Conservation (phyloP, 2,113 vertebrate species). For the Plectropomus leopardus region DNA sequence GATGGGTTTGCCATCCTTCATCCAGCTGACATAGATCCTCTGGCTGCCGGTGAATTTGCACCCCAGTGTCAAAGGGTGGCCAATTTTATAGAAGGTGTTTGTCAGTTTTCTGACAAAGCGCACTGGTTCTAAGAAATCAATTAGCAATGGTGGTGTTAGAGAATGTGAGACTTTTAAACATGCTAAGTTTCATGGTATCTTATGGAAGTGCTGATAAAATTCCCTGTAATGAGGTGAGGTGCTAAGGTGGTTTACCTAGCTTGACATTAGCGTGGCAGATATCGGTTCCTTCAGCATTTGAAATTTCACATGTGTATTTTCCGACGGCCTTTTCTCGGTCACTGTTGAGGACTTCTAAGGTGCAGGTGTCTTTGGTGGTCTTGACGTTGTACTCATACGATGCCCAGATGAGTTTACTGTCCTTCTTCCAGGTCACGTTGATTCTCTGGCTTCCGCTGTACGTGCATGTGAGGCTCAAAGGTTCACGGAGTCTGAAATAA, state of each 20-base stretch:
- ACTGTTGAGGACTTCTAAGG: slow-evolving; percentile 85
- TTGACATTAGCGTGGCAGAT: slow-evolving; percentile 88
- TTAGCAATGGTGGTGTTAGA: slow-evolving; percentile 15
- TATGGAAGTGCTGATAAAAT: not conserved
- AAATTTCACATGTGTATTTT: slow-evolving; percentile 89
- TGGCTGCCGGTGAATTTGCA: slow-evolving; percentile 84
- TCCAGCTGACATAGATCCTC: slow-evolving; percentile 88
- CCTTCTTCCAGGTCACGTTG: slow-evolving; percentile 88
- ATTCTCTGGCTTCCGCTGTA: slow-evolving; percentile 87
- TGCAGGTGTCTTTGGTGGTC: slow-evolving; percentile 84
- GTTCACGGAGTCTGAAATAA: slow-evolving; percentile 67
- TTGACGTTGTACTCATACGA: slow-evolving; percentile 73
- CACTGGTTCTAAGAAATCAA: slow-evolving; percentile 47
- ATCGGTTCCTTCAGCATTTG: slow-evolving; percentile 87
- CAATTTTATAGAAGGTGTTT: slow-evolving; percentile 35
- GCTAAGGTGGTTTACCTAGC: slow-evolving; percentile 69
- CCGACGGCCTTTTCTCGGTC: slow-evolving; percentile 86
- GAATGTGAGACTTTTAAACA: not conserved
- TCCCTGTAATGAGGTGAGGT: not conserved
- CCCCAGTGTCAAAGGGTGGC: slow-evolving; percentile 55
- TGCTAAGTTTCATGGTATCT: not conserved
- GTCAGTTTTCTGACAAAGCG: slow-evolving; percentile 75
- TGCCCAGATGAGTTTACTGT: slow-evolving; percentile 87
- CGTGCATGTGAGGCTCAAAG: slow-evolving; percentile 53
- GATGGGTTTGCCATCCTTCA: slow-evolving; percentile 89